Conservation (phyloP, 1,140 invertebrate species). For the Diorhabda sublineata region DNA sequence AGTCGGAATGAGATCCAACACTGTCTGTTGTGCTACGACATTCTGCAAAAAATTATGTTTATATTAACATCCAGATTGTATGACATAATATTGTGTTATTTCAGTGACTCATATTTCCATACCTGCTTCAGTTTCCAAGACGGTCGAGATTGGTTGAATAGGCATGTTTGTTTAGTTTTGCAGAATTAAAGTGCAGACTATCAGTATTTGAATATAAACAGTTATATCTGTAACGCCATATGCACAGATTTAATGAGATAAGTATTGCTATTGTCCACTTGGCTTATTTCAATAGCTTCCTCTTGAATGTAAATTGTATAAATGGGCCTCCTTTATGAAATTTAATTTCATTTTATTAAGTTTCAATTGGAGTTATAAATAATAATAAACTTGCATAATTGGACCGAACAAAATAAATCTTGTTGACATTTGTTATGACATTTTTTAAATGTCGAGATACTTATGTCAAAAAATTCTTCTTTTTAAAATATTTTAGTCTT, state of each 20-base stretch:
- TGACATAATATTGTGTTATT: constrained; percentile 33
- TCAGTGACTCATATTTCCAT: constrained; percentile 32
- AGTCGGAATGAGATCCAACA: constrained; percentile 66
- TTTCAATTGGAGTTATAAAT: constrained; percentile 26
- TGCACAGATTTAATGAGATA: neutral
- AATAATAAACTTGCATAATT: constrained; percentile 22
- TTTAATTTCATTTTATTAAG: constrained; percentile 24
- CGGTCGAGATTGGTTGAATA: constrained; percentile 31
- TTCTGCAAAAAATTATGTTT: constrained; percentile 44
- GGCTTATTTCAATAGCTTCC: neutral
- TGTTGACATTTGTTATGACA: neutral
- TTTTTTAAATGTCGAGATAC: neutral
- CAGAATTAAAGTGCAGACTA: constrained; percentile 5
- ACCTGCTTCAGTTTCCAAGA: constrained; percentile 42
- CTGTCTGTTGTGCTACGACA: constrained; percentile 66
- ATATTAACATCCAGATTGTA: constrained; percentile 24
- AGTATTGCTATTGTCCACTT: neutral
- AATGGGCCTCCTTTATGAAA: constrained; percentile 4
- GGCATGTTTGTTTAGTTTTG: constrained; percentile 33
- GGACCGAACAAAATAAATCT: neutral
- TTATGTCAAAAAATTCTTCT: too few relatives aligned
- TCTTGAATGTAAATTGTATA: constrained; percentile 9
- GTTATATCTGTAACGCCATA: neutral
- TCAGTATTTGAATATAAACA: constrained; percentile 3
- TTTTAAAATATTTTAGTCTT: too few relatives aligned